Conservation (phyloP, 2,888 invertebrate genomes). For the Metellina segmentata region DNA sequence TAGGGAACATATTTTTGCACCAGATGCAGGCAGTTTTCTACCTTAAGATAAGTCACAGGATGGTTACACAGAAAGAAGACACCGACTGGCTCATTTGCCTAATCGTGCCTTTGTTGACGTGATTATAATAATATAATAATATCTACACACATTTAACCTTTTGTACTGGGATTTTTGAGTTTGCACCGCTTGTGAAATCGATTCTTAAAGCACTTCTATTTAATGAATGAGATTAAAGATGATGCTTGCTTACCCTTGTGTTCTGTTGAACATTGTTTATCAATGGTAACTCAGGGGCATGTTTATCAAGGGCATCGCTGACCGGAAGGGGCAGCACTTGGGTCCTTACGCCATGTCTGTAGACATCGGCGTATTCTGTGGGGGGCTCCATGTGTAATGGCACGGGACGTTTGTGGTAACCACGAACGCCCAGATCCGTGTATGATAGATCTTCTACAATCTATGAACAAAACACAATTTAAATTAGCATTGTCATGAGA, state of each 20-base stretch:
- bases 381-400: slow-evolving; percentile 73
- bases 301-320: slow-evolving; percentile 72
- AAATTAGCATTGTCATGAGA: neutral
- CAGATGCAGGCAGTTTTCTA: no score
- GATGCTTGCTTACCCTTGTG: slow-evolving; percentile 56
- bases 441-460: slow-evolving; percentile 72
- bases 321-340: slow-evolving; percentile 73
- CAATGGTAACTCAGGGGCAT: slow-evolving; percentile 71
- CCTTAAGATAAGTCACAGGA: no score
- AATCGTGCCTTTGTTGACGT: no score
- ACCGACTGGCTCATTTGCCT: no score
- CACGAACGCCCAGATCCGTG: slow-evolving; percentile 59
- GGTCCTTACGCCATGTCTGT: slow-evolving; percentile 60
- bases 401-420: slow-evolving; percentile 65
- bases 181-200: no score
- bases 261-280: slow-evolving; percentile 74
- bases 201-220: neutral
- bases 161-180: no score
- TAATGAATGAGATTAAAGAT: neutral
- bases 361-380: slow-evolving; percentile 68
- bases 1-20: no score
- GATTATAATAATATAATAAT: no score
- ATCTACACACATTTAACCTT: no score
- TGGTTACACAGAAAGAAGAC: no score
- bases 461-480: slow-evolving; percentile 19